Evolutionary conservation across 2,888 invertebrate genomes (phyloP), one percentile per base, ranked within the genome.

Genomic region (Sinotaia quadrata): DNA sequence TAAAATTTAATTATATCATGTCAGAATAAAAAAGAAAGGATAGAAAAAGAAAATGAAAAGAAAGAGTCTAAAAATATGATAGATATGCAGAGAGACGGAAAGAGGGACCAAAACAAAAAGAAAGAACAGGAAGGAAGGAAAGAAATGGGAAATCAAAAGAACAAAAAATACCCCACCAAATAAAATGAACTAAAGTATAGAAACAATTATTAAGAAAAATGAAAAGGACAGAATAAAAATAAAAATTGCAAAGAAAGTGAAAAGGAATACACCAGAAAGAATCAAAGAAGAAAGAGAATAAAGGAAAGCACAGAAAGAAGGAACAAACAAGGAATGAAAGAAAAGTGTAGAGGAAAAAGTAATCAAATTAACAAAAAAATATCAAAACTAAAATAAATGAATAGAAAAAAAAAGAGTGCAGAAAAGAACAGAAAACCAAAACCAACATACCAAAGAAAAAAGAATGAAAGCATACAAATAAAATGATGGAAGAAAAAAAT

Each of bases 31-130:
- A n/a, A n/a, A n/a, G n/a, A n/a, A n/a, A n/a, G n/a, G 49, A 49
- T 24, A 49, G 8, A 49, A 18, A 49, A n/a, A 49, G 5, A 49
- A 5, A 5, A 49, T n/a, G 8, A 49, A 5, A 49, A 49, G 18
- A 18, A 24, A 49, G 8, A 49, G 49, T 21, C 8, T 21, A 24
- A 49, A 5, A 49, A 24, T 21, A 5, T 21, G 49, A 49, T 5
- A 49, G 49, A 49, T 5, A 49, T n/a, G 24, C 49, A 49, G 49
- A 49, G 21, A 49, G 49, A 49, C 49, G 24, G 49, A 49, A n/a
- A 49, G 18, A 49, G 21, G 24, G 49, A 49, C 49, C n/a, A 5
- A 49, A 24, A 49, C 49, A 49, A 24, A 49, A n/a, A 49, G 49
- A 49, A n/a, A 49, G 49, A 49, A 5, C 5, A 5, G 24, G 21